These are phyloP conservation scores for Hirtodrosophila alboralis DNA, from an alignment of 2,888 invertebrate genomes.

Conservation along the genomic window DNA sequence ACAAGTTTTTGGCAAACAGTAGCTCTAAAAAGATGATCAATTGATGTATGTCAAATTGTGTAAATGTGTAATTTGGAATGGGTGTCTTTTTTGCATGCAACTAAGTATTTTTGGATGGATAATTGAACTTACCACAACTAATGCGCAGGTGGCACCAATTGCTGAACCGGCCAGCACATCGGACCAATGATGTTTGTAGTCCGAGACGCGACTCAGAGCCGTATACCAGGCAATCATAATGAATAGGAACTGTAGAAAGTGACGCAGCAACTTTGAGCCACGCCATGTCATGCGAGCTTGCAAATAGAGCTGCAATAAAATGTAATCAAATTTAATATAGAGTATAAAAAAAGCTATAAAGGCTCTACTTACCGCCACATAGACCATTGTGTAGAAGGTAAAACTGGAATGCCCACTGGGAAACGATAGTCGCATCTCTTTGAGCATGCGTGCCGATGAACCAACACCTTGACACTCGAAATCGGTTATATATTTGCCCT, in stretches of 20 bases:
- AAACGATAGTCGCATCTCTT: slow-evolving; percentile 93
- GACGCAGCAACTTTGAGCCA: slow-evolving; percentile 91
- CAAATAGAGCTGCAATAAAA: slow-evolving; percentile 90
- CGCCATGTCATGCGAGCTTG: slow-evolving; percentile 93
- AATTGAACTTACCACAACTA: slow-evolving; percentile 87
- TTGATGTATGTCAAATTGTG: slow-evolving; percentile 21
- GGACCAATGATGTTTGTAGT: slow-evolving; percentile 99
- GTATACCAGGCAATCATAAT: slow-evolving; percentile 93
- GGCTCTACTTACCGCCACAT: slow-evolving; percentile 89
- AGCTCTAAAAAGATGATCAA: slow-evolving; percentile 80
- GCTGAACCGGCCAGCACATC: slow-evolving; percentile 94
- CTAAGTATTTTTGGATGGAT: neutral
- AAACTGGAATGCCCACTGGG: slow-evolving; percentile 97
- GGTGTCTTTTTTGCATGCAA: too few relatives aligned
- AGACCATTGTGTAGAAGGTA: slow-evolving; percentile 93
- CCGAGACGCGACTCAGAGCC: slow-evolving; percentile 94
- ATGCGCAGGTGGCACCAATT: slow-evolving; percentile 88
- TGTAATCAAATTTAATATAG: neutral
- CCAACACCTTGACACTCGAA: slow-evolving; percentile 88
- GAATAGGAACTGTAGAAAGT: slow-evolving; percentile 92
- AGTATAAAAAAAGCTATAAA: too few relatives aligned
- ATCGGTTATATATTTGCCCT: slow-evolving; percentile 88
- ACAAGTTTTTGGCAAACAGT: slow-evolving; percentile 78
- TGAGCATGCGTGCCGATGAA: slow-evolving; percentile 86
- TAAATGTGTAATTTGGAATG: neutral